Evolutionary conservation across 2,888 invertebrate genomes (phyloP).

Genomic region (Aphidoletes aphidimyza): DNA sequence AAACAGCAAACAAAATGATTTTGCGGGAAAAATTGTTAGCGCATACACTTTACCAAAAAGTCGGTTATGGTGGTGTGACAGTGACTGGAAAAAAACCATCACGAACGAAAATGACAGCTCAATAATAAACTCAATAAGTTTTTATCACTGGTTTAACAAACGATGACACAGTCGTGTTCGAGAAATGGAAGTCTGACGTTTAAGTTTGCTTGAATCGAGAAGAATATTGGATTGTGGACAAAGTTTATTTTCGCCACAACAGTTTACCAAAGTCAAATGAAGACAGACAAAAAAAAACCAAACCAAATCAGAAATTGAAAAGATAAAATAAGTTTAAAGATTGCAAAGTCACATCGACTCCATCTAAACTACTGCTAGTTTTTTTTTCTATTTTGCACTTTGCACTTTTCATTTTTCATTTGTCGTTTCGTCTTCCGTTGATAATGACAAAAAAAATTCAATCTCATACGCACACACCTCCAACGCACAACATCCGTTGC

Average conservation of each 20-base stretch:
- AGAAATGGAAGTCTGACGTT: background rate
- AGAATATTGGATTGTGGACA: background rate
- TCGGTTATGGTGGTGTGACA: background rate
- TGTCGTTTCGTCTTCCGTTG: too few species aligned
- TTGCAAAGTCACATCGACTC: background rate
- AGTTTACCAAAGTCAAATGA: too few species aligned
- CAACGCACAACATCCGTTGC: too few species aligned
- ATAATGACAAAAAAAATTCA: too few species aligned
- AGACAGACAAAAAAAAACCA: too few species aligned
- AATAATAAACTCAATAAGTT: background rate
- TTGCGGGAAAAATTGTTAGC: background rate
- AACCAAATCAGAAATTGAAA: background rate
- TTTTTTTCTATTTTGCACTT: too few species aligned
- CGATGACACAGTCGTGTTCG: conserved; percentile 8
- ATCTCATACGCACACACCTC: too few species aligned
- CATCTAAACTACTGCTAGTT: too few species aligned
- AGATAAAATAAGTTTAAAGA: background rate
- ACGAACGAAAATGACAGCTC: background rate
- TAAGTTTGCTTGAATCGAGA: background rate
- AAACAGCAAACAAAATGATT: conserved; percentile 4
- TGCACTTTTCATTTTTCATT: too few species aligned
- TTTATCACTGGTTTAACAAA: background rate
- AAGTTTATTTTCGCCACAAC: background rate
- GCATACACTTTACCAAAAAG: background rate
- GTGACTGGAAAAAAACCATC: background rate